Conservation (phyloP, 2,888 invertebrate genomes). For the Chrysopilus asiliformis region DNA sequence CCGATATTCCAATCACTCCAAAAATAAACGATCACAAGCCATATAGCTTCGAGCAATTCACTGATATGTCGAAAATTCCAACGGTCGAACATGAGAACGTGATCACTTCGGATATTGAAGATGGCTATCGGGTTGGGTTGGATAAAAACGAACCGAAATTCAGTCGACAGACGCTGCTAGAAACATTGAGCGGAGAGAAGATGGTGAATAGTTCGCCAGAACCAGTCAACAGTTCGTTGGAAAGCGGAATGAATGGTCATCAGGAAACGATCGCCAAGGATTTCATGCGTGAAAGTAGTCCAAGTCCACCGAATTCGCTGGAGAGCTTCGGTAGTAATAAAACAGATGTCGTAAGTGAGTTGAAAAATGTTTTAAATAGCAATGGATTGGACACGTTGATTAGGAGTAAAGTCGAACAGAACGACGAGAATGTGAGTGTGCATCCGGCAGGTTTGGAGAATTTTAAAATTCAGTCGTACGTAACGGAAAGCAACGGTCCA, state of each 20-base stretch:
- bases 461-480: conserved; percentile 24
- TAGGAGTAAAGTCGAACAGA: conserved; percentile 13
- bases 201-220: conserved; percentile 6
- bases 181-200: conserved; percentile 1
- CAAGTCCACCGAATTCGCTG: neutral
- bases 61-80: conserved; percentile 4
- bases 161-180: conserved; percentile 2
- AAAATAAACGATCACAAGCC: conserved; percentile 18
- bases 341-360: conserved; percentile 25
- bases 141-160: conserved; percentile 1
- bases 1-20: conserved; percentile 16
- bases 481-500: neutral
- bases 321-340: neutral
- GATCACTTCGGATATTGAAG: conserved; percentile 20
- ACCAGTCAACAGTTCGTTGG: neutral
- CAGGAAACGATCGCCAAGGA: too few relatives aligned
- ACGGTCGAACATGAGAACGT: conserved; percentile 2
- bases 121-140: conserved; percentile 16
- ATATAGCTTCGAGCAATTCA: conserved; percentile 13
- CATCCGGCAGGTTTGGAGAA: conserved; percentile 28
- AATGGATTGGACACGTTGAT: conserved; percentile 26
- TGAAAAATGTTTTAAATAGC: conserved; percentile 24
- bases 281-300: too few relatives aligned
- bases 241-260: neutral
- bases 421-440: conserved; percentile 25